Percentiles rank a stretch among this genome's conserved stretches.
phyloP scores from a whole-genome alignment of 2,113 vertebrate species.

The Apaloderma vittatum region DNA sequence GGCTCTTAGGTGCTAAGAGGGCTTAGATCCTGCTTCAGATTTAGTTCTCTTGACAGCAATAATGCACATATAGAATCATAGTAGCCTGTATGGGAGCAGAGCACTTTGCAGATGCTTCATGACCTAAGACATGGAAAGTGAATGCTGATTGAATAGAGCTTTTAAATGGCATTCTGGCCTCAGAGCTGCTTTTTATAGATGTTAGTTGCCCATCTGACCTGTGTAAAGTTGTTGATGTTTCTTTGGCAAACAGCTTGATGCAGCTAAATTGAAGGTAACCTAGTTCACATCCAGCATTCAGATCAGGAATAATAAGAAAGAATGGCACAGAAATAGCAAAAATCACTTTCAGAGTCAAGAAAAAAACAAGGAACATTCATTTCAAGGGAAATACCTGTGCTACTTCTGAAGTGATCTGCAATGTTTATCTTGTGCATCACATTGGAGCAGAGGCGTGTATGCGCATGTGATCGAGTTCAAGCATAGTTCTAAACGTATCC shows the following conservation, averaged over 20 bases:
- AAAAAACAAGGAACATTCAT: not conserved
- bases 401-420: not conserved
- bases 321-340: not conserved
- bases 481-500: not conserved
- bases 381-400: not conserved
- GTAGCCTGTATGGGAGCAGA: not conserved
- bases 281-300: not conserved
- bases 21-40: not conserved
- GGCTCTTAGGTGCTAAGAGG: not conserved
- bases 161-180: not conserved
- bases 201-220: not conserved
- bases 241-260: not conserved
- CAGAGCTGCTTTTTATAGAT: not conserved
- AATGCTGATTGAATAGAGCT: not conserved
- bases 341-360: not conserved
- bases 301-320: not conserved
- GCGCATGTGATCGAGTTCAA: not conserved
- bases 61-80: not conserved
- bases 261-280: not conserved
- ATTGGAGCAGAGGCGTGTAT: rapidly evolving
- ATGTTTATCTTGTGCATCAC: not conserved
- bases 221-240: not conserved
- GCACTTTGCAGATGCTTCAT: not conserved
- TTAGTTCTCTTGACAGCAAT: not conserved
- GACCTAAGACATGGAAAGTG: not conserved